A percentile compares a stretch with the other conserved stretches of the same genome.
phyloP scores from a whole-genome alignment of 1,140 invertebrate genomes.

The Adoxophyes honmai region DNA sequence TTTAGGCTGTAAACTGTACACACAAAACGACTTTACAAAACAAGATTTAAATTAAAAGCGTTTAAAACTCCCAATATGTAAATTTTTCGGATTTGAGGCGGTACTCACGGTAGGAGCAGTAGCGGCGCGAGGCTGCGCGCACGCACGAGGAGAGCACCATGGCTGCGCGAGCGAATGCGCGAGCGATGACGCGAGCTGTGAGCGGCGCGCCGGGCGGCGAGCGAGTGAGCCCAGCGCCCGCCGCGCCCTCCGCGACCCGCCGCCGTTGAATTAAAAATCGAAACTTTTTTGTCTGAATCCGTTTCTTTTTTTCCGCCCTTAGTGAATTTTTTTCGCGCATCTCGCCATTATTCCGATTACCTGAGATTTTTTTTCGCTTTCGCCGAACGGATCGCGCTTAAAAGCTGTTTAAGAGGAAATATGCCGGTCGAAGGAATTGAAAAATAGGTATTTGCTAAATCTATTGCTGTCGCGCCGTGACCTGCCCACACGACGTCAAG shows the following conservation, averaged over 20 bases:
- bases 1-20: too few relatives aligned
- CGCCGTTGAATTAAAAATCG: conserved; percentile 57
- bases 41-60: too few relatives aligned
- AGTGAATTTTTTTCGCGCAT: conserved; percentile 71
- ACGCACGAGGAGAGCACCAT: conserved; percentile 68
- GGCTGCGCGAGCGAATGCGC: conserved; percentile 16
- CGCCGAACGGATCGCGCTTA: conserved; percentile 49
- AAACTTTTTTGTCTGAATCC: conserved; percentile 70
- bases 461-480: too few relatives aligned
- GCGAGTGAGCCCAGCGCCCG: conserved; percentile 20
- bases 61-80: too few relatives aligned
- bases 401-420: conserved; percentile 76
- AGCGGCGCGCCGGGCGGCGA: conserved; percentile 22
- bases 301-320: conserved; percentile 72
- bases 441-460: too few relatives aligned
- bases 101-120: conserved; percentile 65
- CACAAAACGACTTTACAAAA: too few relatives aligned
- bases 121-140: conserved; percentile 54
- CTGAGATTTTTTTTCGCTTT: conserved; percentile 64
- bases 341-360: conserved; percentile 73
- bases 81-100: too few relatives aligned
- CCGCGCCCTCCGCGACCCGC: conserved; percentile 25
- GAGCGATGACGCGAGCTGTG: conserved; percentile 20
- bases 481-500: too few relatives aligned
- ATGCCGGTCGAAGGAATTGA: too few relatives aligned